Percentiles rank a stretch among this genome's conserved stretches.
Evolutionary conservation across 1,140 invertebrate genomes (phyloP).

Genomic region (Drosophila sp.): DNA sequence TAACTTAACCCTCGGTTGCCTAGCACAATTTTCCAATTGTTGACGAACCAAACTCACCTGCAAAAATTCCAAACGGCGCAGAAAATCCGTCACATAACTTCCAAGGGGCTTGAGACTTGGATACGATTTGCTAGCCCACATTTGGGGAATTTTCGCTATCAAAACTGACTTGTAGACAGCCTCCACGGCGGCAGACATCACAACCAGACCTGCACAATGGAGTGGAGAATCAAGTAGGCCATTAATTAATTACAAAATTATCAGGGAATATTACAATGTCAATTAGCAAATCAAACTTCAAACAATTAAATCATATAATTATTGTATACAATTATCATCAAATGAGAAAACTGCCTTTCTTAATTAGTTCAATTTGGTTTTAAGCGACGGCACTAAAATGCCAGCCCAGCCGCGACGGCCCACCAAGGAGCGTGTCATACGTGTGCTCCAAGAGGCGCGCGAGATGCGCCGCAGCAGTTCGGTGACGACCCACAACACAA

Average conservation of each 20-base stretch:
- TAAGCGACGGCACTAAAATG: slow-evolving; percentile 10
- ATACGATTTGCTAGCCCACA: slow-evolving; percentile 94
- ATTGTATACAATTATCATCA: neutral
- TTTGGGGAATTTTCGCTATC: slow-evolving; percentile 91
- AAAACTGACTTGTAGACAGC: slow-evolving; percentile 93
- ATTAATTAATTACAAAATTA: neutral
- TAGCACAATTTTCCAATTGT: slow-evolving; percentile 14
- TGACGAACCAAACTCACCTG: slow-evolving; percentile 84
- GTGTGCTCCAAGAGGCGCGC: neutral
- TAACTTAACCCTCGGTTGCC: slow-evolving; percentile 1
- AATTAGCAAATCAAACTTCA: slow-evolving; percentile 20
- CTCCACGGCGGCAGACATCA: slow-evolving; percentile 94
- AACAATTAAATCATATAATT: slow-evolving; percentile 19
- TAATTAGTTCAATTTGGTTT: neutral
- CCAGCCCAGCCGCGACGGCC: neutral
- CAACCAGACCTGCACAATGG: slow-evolving; percentile 86
- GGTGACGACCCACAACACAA: neutral
- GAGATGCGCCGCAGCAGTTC: slow-evolving; percentile 6
- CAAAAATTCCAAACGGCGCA: slow-evolving; percentile 91
- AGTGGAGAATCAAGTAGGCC: slow-evolving; percentile 37
- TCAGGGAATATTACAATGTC: slow-evolving; percentile 19
- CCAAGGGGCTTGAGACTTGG: slow-evolving; percentile 96
- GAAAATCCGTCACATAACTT: slow-evolving; percentile 94
- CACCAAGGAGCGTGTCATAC: neutral
- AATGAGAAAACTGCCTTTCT: neutral